These are phyloP conservation scores for Felis catus DNA, from an alignment of 2,113 vertebrate genomes.

Conservation along the genomic window DNA sequence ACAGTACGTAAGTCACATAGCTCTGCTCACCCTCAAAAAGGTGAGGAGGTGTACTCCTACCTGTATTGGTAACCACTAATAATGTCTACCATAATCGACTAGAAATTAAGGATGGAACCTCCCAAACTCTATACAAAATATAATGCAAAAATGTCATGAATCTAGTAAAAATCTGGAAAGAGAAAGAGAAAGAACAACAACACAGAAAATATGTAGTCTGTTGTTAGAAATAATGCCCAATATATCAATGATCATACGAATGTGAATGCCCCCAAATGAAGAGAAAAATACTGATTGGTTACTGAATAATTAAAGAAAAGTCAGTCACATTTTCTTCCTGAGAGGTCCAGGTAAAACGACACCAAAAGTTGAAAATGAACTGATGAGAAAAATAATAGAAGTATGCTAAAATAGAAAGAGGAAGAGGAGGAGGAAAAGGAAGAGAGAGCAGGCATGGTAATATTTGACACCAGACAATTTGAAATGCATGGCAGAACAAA, in stretches of 20 bases:
- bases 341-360: neutral
- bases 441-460: neutral
- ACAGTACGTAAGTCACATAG: neutral
- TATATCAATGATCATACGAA: neutral
- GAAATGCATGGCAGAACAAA: neutral
- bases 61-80: neutral
- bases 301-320: neutral
- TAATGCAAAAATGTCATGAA: neutral
- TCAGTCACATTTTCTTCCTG: neutral
- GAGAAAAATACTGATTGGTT: neutral
- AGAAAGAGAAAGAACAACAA: neutral
- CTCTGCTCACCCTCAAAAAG: neutral
- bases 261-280: no score
- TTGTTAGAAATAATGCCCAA: neutral
- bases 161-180: neutral
- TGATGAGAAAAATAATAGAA: neutral
- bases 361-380: neutral
- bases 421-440: neutral
- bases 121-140: neutral
- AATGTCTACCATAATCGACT: neutral
- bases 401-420: neutral
- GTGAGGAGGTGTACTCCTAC: neutral
- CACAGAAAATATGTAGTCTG: neutral
- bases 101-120: neutral
- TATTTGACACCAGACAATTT: neutral